Percentiles rank a stretch among this genome's conserved stretches.
phyloP scores from a whole-genome alignment of 2,797 vertebrate species.

The Leptoclinus maculatus region DNA sequence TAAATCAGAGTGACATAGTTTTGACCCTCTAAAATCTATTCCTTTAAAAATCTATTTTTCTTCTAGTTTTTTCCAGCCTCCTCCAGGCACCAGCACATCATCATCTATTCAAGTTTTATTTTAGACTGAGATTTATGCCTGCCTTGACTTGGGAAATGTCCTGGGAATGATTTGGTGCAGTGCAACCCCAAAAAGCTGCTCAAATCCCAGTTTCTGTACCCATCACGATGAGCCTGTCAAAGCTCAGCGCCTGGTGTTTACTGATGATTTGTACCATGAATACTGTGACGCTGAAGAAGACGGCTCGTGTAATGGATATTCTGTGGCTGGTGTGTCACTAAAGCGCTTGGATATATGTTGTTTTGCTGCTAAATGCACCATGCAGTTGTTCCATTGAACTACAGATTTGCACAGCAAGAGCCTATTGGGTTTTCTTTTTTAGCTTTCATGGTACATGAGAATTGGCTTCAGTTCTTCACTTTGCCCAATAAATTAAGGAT shows the following conservation, averaged over 20 bases:
- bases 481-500: slow-evolving; percentile 34
- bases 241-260: slow-evolving; percentile 22
- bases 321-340: slow-evolving; percentile 11
- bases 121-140: slow-evolving; percentile 29
- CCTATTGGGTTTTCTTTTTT: neutral
- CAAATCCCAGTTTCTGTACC: slow-evolving; percentile 32
- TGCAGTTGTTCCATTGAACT: slow-evolving; percentile 8
- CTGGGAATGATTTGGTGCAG: slow-evolving; percentile 32
- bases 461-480: slow-evolving; percentile 32
- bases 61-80: slow-evolving; percentile 20
- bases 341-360: neutral
- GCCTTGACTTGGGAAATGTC: slow-evolving; percentile 21
- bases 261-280: slow-evolving; percentile 11
- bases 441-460: neutral
- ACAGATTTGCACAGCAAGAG: neutral
- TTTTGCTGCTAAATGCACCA: slow-evolving; percentile 12
- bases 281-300: neutral
- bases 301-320: slow-evolving; percentile 13
- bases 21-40: slow-evolving; percentile 20
- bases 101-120: slow-evolving; percentile 48
- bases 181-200: slow-evolving; percentile 24
- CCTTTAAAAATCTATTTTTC: slow-evolving; percentile 34
- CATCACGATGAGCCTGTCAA: slow-evolving; percentile 26
- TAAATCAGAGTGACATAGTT: slow-evolving; percentile 4
- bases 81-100: slow-evolving; percentile 27